Evolutionary conservation across 1,140 invertebrate genomes (phyloP).

Genomic region (Drosophila neocordata): DNA sequence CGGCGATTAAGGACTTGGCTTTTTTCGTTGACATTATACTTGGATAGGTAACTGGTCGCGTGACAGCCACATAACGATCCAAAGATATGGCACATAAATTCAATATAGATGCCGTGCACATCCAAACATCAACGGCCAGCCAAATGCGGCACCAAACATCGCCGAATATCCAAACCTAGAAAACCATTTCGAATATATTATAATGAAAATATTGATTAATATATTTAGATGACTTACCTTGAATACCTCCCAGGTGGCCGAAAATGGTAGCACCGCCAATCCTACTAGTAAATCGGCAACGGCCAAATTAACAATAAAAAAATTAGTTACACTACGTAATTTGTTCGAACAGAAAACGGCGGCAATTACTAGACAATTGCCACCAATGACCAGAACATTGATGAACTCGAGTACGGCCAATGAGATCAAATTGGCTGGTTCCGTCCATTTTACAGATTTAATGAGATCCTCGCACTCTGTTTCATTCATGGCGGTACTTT

Average conservation of each 20-base stretch:
- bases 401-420: conserved; percentile 91
- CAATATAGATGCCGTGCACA: conserved; percentile 97
- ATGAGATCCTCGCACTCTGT: conserved; percentile 89
- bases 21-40: conserved; percentile 94
- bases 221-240: conserved; percentile 85
- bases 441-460: conserved; percentile 90
- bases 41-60: conserved; percentile 95
- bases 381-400: conserved; percentile 92
- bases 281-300: conserved; percentile 96
- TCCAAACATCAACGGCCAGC: conserved; percentile 97
- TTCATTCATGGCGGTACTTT: conserved; percentile 86
- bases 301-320: conserved; percentile 96
- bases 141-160: conserved; percentile 96
- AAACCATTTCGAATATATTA: no score
- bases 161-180: conserved; percentile 95
- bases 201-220: no score
- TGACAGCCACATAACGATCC: conserved; percentile 97
- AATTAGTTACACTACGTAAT: conserved; percentile 95
- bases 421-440: conserved; percentile 88
- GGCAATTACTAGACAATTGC: conserved; percentile 95
- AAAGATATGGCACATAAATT: conserved; percentile 96
- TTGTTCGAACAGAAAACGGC: conserved; percentile 95
- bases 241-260: conserved; percentile 94
- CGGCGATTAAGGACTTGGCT: conserved; percentile 94
- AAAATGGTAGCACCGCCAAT: conserved; percentile 94